Evolutionary conservation across 2,888 invertebrate species (phyloP), one percentile per base, ranked within the genome.

Genomic region (Synanthedon tipuliformis): DNA sequence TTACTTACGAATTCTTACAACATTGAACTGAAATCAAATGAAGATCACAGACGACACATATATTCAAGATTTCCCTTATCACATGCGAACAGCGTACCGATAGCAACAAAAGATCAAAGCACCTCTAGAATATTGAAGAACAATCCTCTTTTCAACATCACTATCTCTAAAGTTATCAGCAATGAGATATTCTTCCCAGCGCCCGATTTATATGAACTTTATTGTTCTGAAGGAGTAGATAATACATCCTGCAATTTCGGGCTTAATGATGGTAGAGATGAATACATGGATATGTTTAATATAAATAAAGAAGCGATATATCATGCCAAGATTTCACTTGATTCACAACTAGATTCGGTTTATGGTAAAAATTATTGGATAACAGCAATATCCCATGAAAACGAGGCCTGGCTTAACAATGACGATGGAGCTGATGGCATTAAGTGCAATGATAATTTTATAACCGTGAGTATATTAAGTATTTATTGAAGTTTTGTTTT

Each of bases 141-240:
- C 62, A 88, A 91, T 59, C 89, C 89, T 12, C 83, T 81, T 55
- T 91, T 89, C 61, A 85, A 87, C 54, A 89, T 88, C 0, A 87
- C 89, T 0, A 81, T 92, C 48, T 82, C 91, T 12, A 89, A 83
- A 68, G 65, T 92, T 5, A 89, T 90, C 0, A 81, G 84, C 40
- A 77, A 74, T 45, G 72, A 81, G 53, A 81, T 90, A 57, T 93
- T 89, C 72, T 92, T 92, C 63, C 93, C 93, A 2, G 85, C 91
- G 0, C 84, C 88, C 5, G 81, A 84, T 23, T 67, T 92, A 13
- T 90, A 85, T 71, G 59, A 80, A 66, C 63, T 83, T 61, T 67
- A 77, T 60, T 72, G 87, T 65, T 64, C 60, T 13, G 63, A 81
- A 52, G 74, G 74, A 50, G 68, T 82, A 0, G 73, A 70, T 1